phyloP scores from a whole-genome alignment of 2,797 vertebrate genomes.

The Phataginus tricuspis region DNA sequence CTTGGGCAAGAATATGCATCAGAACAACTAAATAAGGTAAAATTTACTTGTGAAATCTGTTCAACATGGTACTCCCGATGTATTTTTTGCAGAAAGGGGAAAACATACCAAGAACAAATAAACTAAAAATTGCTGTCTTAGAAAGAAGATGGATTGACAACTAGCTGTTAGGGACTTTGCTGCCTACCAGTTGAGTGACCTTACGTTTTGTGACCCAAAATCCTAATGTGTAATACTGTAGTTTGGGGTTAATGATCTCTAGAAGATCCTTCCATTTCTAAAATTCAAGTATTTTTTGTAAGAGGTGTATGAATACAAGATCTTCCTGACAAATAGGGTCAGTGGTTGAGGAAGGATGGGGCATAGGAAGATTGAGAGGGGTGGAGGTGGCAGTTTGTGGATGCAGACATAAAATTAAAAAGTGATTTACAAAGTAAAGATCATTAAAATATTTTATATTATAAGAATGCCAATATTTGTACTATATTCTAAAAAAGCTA shows the following conservation, averaged over 20 bases:
- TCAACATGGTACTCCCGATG: background rate
- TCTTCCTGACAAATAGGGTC: background rate
- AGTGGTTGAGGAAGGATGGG: background rate
- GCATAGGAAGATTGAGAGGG: no score
- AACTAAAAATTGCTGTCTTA: background rate
- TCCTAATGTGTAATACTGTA: background rate
- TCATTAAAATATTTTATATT: background rate
- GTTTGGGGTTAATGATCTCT: background rate
- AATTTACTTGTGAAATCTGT: slow-evolving; percentile 6
- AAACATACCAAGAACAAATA: background rate
- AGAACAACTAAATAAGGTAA: background rate
- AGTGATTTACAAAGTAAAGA: background rate
- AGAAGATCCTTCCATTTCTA: background rate
- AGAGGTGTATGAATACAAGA: background rate
- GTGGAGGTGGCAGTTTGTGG: background rate
- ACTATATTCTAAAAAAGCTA: background rate
- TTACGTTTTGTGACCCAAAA: background rate
- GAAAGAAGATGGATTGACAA: background rate
- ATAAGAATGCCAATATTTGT: background rate
- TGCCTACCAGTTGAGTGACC: background rate
- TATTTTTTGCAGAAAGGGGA: background rate
- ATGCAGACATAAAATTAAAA: background rate
- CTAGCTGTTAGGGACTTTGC: background rate
- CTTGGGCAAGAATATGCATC: background rate
- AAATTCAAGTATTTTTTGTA: background rate